phyloP scores from a whole-genome alignment of 2,113 vertebrate species.

The Microtus oregoni region DNA sequence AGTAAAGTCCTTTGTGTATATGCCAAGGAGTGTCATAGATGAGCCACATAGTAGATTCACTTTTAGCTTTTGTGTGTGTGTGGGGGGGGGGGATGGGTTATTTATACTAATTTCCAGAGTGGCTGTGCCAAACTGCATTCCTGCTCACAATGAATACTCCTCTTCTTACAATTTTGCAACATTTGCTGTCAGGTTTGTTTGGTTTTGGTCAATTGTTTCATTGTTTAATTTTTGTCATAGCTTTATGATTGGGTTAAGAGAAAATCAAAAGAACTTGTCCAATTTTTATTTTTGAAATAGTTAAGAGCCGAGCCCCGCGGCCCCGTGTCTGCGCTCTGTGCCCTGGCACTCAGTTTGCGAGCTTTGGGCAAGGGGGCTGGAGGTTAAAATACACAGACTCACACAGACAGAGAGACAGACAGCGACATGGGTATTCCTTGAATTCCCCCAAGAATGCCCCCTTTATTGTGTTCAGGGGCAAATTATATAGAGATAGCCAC shows the following conservation, averaged over 20 bases:
- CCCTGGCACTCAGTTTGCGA: too few species aligned
- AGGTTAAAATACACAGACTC: too few species aligned
- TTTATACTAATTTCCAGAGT: not conserved
- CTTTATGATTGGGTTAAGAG: not conserved
- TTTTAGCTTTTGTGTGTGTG: not conserved
- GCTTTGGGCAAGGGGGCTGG: too few species aligned
- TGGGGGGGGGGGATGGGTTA: rapidly evolving
- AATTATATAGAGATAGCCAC: too few species aligned
- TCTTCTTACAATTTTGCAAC: not conserved
- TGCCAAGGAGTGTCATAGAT: not conserved
- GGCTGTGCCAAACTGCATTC: not conserved
- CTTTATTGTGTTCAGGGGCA: too few species aligned
- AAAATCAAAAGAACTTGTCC: not conserved
- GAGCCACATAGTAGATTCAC: too few species aligned
- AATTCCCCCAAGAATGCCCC: too few species aligned
- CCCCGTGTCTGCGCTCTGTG: too few species aligned
- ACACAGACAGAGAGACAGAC: too few species aligned
- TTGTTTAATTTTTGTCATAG: not conserved
- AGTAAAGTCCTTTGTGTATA: not conserved
- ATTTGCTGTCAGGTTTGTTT: not conserved
- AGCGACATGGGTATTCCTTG: too few species aligned
- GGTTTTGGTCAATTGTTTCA: not conserved
- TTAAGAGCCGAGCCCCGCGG: not conserved
- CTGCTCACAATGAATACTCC: rapidly evolving
- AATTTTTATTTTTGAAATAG: too few species aligned